Evolutionary conservation across 2,797 vertebrate genomes (phyloP), one percentile per base, ranked within the genome.

Genomic region (Morelia viridis): DNA sequence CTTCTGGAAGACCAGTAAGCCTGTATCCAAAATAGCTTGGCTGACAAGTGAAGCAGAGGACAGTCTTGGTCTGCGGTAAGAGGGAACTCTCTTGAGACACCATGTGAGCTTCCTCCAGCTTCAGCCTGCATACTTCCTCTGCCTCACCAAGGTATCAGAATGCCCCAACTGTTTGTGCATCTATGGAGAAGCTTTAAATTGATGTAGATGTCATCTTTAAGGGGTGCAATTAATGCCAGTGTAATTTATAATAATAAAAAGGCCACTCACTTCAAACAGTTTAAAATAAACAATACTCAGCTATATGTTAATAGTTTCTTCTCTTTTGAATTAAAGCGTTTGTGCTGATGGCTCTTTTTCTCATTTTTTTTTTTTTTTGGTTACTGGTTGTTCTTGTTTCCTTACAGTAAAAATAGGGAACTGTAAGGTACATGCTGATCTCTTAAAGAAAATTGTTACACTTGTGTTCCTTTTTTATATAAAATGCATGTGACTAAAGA

Each of bases 361-460:
- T 56, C 35, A 80, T 0, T 0, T 19, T 10, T 7, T 0, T 1
- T 0, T 1, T 89, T 0, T 91, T 50, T 50, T 6, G 50, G 8
- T 83, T 61, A 46, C 83, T 0, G 0, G 19, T 60, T 26, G 71
- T 65, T 46, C n/a, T 83, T 53, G 8, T 4, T 0, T 0, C 0
- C 5, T 87, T 83, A 60, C 5, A 28, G 0, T 0, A 50, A 17
- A 53, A 92, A 92, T 88, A 80, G 85, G 90, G 89, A 92, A 94
- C 92, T 0, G 0, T 17, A 53, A 64, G 56, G 9, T 0, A 0
- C 41, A 85, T 93, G 91, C 65, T 91, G 15, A 68, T 0, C 0
- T 94, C 56, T 91, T 9, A 86, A 46, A 93, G 46, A 83, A 85
- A 85, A 89, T 93, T 94, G 93, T 94, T 95, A 95, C 93, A 89